Evolutionary conservation across 2,113 vertebrate genomes (phyloP).

Genomic region (Cnemophilus loriae): DNA sequence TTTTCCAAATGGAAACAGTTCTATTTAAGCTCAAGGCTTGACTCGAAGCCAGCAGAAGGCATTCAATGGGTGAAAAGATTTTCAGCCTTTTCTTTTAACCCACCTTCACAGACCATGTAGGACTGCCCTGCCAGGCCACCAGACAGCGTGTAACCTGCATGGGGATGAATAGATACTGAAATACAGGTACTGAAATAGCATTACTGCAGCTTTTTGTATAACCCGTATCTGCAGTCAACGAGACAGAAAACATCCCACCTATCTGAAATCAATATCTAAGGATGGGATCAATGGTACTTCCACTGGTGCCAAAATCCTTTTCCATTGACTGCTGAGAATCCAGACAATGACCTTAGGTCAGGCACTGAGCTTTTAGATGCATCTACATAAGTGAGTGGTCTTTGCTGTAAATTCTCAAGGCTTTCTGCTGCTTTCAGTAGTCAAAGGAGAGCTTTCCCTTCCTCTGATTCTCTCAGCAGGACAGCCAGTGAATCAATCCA

Average conservation of each 20-base stretch:
- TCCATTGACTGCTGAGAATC: not conserved
- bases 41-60: not conserved
- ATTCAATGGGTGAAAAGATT: not conserved
- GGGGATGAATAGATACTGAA: not conserved
- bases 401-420: not conserved
- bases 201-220: not conserved
- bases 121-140: not conserved
- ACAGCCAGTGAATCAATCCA: not conserved
- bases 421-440: not conserved
- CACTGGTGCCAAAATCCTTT: not conserved
- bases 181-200: not conserved
- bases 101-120: not conserved
- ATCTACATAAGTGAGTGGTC: not conserved
- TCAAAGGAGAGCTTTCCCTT: not conserved
- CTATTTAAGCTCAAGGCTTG: not conserved
- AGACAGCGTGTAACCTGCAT: not conserved
- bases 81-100: not conserved
- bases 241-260: not conserved
- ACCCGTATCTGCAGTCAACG: not conserved
- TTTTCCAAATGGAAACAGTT: not conserved
- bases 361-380: not conserved
- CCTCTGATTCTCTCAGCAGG: not conserved
- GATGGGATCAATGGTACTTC: not conserved
- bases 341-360: not conserved
- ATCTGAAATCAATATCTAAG: not conserved